A percentile compares a stretch with the other conserved stretches of the same genome.
These are phyloP conservation scores for Candoia aspera DNA, from an alignment of 2,113 vertebrate genomes.

Conservation along the genomic window DNA sequence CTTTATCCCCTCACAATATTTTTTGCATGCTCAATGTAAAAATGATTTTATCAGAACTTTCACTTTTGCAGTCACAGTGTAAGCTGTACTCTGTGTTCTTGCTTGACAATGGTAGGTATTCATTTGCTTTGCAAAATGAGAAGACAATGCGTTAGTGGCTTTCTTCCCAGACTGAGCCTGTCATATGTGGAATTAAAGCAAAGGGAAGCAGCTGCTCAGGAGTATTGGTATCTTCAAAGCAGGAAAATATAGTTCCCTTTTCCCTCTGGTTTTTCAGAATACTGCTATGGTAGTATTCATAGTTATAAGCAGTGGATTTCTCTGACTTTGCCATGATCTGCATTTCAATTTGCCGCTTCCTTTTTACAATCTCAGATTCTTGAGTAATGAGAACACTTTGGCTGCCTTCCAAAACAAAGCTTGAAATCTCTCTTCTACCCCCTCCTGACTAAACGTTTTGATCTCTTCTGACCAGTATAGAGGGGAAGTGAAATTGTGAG, in stretches of 20 bases:
- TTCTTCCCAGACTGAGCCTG: constrained; percentile 8
- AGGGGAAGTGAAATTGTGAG: background rate
- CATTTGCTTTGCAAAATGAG: background rate
- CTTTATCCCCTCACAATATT: background rate
- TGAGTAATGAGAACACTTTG: constrained; percentile 37
- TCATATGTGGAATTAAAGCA: constrained; percentile 30
- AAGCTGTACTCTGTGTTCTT: constrained; percentile 40
- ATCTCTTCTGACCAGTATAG: constrained; percentile 14
- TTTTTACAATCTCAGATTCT: constrained; percentile 26
- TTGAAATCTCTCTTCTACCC: constrained; percentile 64
- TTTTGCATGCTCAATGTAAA: constrained; percentile 10
- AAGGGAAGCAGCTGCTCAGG: background rate
- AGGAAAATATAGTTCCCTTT: constrained; percentile 9
- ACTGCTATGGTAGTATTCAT: constrained; percentile 17
- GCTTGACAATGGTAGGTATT: constrained; percentile 7
- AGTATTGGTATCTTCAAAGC: background rate
- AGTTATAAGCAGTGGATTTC: constrained; percentile 43
- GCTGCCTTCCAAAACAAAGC: constrained; percentile 62
- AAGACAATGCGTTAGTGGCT: background rate
- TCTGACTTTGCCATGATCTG: constrained; percentile 58
- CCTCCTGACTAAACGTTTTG: constrained; percentile 8
- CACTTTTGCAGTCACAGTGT: constrained; percentile 22
- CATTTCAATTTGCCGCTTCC: constrained; percentile 51
- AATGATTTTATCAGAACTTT: constrained; percentile 20
- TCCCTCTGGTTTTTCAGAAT: constrained; percentile 19